Base-by-base conservation (phyloP, 1,140 invertebrate species). In the Acromyrmex echinatior region DNA sequence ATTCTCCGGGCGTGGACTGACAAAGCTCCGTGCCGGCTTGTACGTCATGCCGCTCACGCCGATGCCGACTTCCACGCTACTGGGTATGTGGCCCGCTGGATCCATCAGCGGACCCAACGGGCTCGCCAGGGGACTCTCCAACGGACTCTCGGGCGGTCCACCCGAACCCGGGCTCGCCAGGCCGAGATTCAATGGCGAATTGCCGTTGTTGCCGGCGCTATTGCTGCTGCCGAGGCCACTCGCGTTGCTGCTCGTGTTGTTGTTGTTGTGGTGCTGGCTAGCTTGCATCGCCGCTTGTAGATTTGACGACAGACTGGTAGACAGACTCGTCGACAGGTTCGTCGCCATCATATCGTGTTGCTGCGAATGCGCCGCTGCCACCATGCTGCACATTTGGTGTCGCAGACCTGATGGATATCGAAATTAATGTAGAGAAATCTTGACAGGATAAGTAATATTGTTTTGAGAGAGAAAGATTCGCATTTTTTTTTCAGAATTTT, bases 361-460 rank as follows among this genome's bases (percentile, higher is more conserved):
- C 70, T 96, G 96, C 58, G 96, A 96, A 60, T 96, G 96, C 45
- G 96, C 96, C 25, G 97, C 97, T 10, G 97, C 97, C 16, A 97
- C 97, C 96, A 97, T 97, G 93, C 96, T 96, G 93, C 96, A 97
- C 97, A 97, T 97, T 92, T 97, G 97, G 89, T 97, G 97, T 70
- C 97, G 95, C 28, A 97, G 94, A 84, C 97, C 97, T 96, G 90
- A 5, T 2, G 51, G 18, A 66, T 31, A 35, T 66, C 16, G 31
- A 62, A 45, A 18, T 28, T 56, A 12, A 60, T n/a, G 39, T 31
- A 73, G 16, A 73, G 53, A 6, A 68, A 18, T 68, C n/a, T 79
- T 21, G 18, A 25, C 18, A 31, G 25, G 21, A 10, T 35, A 45
- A 35, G 10, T 25, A 16, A 45, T 18, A 21, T 39, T 56, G 16